phyloP scores from a whole-genome alignment of 2,888 invertebrate species.

The Eugnorisma glareosa region DNA sequence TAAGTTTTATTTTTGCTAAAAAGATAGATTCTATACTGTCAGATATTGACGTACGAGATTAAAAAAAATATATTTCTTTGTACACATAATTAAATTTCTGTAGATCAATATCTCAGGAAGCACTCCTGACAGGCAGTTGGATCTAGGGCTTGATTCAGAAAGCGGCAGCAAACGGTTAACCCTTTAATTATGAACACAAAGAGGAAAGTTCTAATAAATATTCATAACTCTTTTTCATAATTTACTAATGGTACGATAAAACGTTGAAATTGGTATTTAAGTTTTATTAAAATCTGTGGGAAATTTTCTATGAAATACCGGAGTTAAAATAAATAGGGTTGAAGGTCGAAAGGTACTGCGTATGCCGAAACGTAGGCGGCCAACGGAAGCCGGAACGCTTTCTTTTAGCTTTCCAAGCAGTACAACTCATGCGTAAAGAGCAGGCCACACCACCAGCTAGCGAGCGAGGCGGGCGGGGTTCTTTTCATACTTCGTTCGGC shows the following conservation, averaged over 20 bases:
- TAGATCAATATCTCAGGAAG: too few species aligned
- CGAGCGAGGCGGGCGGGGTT: too few species aligned
- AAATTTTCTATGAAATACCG: background rate
- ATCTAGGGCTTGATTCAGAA: too few species aligned
- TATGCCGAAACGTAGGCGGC: background rate
- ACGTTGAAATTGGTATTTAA: background rate
- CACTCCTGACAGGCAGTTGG: too few species aligned
- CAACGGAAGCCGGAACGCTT: background rate
- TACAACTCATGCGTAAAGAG: background rate
- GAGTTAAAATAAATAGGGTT: background rate
- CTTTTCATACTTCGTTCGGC: too few species aligned
- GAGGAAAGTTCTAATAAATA: background rate
- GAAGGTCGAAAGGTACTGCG: background rate
- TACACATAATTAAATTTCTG: background rate
- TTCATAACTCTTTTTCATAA: background rate
- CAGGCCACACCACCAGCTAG: too few species aligned
- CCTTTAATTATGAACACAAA: background rate
- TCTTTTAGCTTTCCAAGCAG: constrained; percentile 6
- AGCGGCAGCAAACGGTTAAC: background rate
- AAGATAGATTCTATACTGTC: too few species aligned
- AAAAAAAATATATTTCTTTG: background rate
- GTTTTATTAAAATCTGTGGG: background rate
- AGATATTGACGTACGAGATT: too few species aligned
- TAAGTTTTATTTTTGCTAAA: background rate
- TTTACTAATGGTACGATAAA: background rate